These are phyloP conservation scores for Oxyruncus cristatus DNA, from an alignment of 2,113 vertebrate genomes.

Conservation along the genomic window DNA sequence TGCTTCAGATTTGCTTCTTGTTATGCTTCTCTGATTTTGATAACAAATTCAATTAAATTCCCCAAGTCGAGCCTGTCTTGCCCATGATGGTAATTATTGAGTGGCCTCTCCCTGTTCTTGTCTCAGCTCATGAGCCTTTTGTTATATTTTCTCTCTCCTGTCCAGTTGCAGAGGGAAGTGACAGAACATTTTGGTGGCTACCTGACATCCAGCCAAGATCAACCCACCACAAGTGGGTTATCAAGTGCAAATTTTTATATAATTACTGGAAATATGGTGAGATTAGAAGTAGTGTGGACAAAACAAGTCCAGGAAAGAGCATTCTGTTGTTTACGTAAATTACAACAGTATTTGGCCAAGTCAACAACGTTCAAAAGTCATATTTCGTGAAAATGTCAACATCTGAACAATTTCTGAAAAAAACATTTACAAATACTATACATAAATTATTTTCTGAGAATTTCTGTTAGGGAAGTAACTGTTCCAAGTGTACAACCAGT, in stretches of 20 bases:
- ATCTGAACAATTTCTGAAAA: not conserved
- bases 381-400: not conserved
- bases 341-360: not conserved
- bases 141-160: not conserved
- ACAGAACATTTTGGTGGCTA: not conserved
- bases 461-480: not conserved
- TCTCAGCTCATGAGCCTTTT: not conserved
- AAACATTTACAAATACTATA: not conserved
- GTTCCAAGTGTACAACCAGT: not conserved
- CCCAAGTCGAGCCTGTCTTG: not conserved
- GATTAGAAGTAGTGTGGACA: not conserved
- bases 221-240: not conserved
- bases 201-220: not conserved
- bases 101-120: not conserved
- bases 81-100: not conserved
- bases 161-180: not conserved
- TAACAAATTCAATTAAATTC: not conserved
- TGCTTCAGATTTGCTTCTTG: not conserved
- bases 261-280: not conserved
- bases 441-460: not conserved
- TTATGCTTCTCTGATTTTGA: not conserved
- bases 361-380: not conserved
- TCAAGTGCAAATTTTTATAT: not conserved
- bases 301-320: not conserved
- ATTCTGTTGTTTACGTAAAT: not conserved